Percentiles rank a stretch among this genome's conserved stretches.
phyloP scores from a whole-genome alignment of 2,888 invertebrate species.

The Tenodera sinensis region DNA sequence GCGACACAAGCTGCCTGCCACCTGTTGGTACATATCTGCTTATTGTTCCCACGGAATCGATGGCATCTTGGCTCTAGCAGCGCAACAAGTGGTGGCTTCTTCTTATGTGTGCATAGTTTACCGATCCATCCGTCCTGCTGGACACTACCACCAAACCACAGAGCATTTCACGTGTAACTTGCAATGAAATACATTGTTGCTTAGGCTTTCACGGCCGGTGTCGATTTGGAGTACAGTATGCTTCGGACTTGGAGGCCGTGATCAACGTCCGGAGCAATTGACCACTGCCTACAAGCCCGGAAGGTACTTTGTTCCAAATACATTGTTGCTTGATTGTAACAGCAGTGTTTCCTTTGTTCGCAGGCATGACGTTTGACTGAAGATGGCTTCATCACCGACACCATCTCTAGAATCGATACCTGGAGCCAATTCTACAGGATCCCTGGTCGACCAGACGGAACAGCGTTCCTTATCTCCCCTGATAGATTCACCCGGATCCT shows the following conservation, averaged over 20 bases:
- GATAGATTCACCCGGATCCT: constrained; percentile 67
- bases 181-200: too few relatives aligned
- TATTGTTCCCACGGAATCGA: background rate
- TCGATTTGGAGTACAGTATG: too few relatives aligned
- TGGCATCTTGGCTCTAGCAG: background rate
- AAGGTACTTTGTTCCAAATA: too few relatives aligned
- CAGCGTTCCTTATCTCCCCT: constrained; percentile 59
- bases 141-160: too few relatives aligned
- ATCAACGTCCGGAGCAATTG: too few relatives aligned
- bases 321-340: too few relatives aligned
- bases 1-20: background rate
- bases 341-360: constrained; percentile 47
- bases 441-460: constrained; percentile 75
- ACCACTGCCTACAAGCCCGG: too few relatives aligned
- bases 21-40: background rate
- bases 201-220: too few relatives aligned
- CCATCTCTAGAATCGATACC: constrained; percentile 90
- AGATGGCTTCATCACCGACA: constrained; percentile 84
- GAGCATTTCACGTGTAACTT: too few relatives aligned
- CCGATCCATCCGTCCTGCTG: too few relatives aligned
- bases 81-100: background rate
- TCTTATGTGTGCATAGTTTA: too few relatives aligned
- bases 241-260: too few relatives aligned
- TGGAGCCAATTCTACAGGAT: constrained; percentile 88
- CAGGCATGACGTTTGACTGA: constrained; percentile 86